phyloP scores from a whole-genome alignment of 2,113 vertebrate species.

The Apeltes quadracus region DNA sequence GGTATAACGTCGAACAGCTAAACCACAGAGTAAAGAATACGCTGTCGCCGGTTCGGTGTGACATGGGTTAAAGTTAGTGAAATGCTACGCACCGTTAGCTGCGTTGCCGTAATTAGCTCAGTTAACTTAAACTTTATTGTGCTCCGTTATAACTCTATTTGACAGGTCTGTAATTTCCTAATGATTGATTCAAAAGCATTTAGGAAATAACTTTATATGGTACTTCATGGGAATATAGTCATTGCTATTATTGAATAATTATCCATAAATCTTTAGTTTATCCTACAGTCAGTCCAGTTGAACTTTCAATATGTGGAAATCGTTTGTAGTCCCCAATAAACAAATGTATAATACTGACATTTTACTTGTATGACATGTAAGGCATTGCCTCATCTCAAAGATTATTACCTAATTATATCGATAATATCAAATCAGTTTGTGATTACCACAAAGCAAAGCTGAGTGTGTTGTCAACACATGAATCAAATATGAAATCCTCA shows the following conservation, averaged over 20 bases:
- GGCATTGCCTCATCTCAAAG: background rate
- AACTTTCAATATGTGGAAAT: background rate
- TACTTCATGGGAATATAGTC: background rate
- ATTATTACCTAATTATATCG: too few species aligned
- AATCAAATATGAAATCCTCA: background rate
- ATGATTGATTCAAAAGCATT: background rate
- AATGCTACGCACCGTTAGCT: background rate
- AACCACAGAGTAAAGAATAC: background rate
- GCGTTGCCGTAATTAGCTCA: background rate
- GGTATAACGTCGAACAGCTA: background rate
- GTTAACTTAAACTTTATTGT: background rate
- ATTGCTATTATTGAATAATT: background rate
- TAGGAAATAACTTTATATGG: background rate
- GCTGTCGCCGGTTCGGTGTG: background rate
- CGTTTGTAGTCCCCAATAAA: background rate
- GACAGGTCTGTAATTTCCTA: background rate
- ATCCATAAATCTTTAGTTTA: background rate
- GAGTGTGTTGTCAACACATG: background rate
- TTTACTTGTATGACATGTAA: background rate
- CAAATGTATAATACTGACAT: background rate
- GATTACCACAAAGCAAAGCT: background rate
- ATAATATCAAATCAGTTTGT: background rate
- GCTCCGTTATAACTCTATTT: background rate
- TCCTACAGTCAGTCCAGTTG: background rate
- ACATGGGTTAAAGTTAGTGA: background rate